Evolutionary conservation across 2,888 invertebrate genomes (phyloP), one percentile per base, ranked within the genome.

Genomic region (Lasius fuliginosus): DNA sequence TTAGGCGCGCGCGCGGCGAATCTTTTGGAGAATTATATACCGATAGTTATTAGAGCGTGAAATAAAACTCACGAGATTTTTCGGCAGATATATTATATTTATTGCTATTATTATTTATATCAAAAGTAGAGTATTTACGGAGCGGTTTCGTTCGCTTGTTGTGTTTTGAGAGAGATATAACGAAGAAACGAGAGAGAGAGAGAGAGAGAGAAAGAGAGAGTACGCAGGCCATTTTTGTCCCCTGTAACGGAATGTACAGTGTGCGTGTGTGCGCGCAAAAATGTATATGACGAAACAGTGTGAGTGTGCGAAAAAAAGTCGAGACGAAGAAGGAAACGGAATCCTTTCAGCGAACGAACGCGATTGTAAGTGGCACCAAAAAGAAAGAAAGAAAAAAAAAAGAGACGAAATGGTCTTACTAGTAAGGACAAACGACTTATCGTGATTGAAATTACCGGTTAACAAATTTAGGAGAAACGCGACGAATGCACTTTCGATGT

Each of bases 161-260:
- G 89, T 87, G 90, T 90, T 90, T 90, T 90, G 84, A 90, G 77
- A 90, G 90, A 90, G 87, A 90, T 90, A 89, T 90, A 90, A 87
- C 82, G 69, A 68, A 69, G 40, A 65, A 30, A 27, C 15, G 73
- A 30, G 68, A 33, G 71, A 58, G 79, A 33, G 71, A 58, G 79
- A 33, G 68, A 58, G 76, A 36, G 6, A 36, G 33, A n/a, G n/a
- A n/a, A n/a, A n/a, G n/a, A n/a, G n/a, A 33, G 71, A 49, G 79
- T 60, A 56, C n/a, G n/a, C 73, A 33, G 76, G 74, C 74, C 86
- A 85, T 60, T 85, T 85, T 79, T 76, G 69, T 86, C 87, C 77
- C 75, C 65, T 67, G 83, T 87, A 74, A 85, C 79, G 82, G 64
- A 71, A 74, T 86, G 88, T 87, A 85, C 77, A 84, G 82, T 67